phyloP scores from a whole-genome alignment of 2,888 invertebrate genomes.

The Lagria hirta region DNA sequence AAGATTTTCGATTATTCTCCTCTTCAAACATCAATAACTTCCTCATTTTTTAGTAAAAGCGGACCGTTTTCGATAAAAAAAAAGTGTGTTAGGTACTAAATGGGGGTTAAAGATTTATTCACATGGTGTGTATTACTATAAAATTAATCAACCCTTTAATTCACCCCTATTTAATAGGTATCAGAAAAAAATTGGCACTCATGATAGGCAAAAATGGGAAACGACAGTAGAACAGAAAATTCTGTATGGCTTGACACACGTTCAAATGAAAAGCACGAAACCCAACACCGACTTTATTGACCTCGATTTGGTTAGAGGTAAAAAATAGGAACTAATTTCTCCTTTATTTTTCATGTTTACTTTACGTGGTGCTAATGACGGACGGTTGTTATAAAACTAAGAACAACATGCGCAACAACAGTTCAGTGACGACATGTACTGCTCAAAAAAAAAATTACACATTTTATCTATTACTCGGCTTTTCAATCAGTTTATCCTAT shows the following conservation, averaged over 20 bases:
- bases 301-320: conserved; percentile 93
- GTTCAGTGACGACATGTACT: too few species aligned
- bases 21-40: too few species aligned
- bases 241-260: conserved; percentile 79
- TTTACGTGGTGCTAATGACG: too few species aligned
- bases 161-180: conserved; percentile 63
- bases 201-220: conserved; percentile 98
- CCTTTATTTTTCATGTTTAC: too few species aligned
- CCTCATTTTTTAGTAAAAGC: too few species aligned
- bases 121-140: conserved; percentile 39
- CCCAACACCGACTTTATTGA: conserved; percentile 92
- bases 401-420: too few species aligned
- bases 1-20: too few species aligned
- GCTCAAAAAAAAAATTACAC: too few species aligned
- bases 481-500: too few species aligned
- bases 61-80: conserved; percentile 3
- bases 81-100: conserved; percentile 29
- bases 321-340: too few species aligned
- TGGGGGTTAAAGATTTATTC: conserved; percentile 47
- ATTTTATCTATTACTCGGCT: too few species aligned
- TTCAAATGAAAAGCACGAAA: conserved; percentile 72
- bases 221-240: conserved; percentile 91
- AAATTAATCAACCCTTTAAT: not conserved
- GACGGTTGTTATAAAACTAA: too few species aligned
- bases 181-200: conserved; percentile 93